Percentiles rank a stretch among this genome's conserved stretches.
Conservation (phyloP, 2,888 invertebrate species). For the Mystacides longicornis region DNA sequence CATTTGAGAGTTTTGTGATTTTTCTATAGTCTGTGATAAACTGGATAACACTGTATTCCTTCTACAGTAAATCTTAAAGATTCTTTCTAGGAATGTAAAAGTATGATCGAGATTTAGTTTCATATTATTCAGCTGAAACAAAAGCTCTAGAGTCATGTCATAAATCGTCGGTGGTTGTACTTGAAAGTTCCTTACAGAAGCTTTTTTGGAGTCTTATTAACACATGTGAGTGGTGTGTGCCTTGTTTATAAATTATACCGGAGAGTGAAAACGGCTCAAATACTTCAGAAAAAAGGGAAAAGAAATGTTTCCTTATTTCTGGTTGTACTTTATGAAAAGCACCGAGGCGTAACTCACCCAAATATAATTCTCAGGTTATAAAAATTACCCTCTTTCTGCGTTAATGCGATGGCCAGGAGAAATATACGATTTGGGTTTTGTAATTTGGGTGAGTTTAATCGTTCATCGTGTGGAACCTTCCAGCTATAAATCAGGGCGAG, state of each 20-base stretch:
- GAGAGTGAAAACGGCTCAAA: background rate
- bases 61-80: too few species aligned
- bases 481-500: too few species aligned
- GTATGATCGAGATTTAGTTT: too few species aligned
- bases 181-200: constrained; percentile 8
- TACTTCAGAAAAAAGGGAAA: background rate
- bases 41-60: too few species aligned
- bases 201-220: constrained; percentile 7
- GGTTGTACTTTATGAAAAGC: background rate
- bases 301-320: background rate
- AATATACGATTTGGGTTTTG: background rate
- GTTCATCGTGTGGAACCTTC: background rate
- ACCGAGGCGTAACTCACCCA: background rate
- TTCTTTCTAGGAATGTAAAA: too few species aligned
- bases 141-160: constrained; percentile 2
- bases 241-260: constrained; percentile 3
- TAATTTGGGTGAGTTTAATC: background rate
- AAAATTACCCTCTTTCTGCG: background rate
- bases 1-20: too few species aligned
- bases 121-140: too few species aligned
- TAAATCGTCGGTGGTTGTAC: constrained; percentile 10
- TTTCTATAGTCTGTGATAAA: too few species aligned
- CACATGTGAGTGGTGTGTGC: constrained; percentile 5
- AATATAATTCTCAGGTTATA: background rate
- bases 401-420: background rate